A percentile compares a stretch with the other conserved stretches of the same genome.
Evolutionary conservation across 2,888 invertebrate genomes (phyloP).

Genomic region (Hetaerina titia): DNA sequence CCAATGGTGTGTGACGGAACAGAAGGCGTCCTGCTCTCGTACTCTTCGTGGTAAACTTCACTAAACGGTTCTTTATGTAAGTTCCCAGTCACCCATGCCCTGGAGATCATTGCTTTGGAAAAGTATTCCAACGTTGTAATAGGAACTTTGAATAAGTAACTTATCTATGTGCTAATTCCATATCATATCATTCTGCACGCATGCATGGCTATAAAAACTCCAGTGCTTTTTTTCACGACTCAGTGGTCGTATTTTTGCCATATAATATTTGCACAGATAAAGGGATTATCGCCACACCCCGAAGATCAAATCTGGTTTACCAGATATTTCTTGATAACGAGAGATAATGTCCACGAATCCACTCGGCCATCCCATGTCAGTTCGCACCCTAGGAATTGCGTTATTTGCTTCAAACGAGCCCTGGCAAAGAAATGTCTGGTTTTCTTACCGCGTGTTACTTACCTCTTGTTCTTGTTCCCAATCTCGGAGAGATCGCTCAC

Average conservation of each 20-base stretch:
- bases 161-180: too few relatives aligned
- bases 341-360: not conserved
- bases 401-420: not conserved
- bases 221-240: too few relatives aligned
- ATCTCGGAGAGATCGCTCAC: not conserved
- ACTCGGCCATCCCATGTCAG: not conserved
- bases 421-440: not conserved
- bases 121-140: not conserved
- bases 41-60: constrained; percentile 1
- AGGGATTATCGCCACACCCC: too few relatives aligned
- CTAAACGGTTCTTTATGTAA: not conserved
- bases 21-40: not conserved
- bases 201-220: too few relatives aligned
- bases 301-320: too few relatives aligned
- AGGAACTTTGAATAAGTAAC: not conserved
- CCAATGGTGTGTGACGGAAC: not conserved
- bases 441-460: not conserved
- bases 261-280: too few relatives aligned
- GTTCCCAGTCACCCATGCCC: not conserved
- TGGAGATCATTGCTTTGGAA: not conserved
- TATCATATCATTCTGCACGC: too few relatives aligned
- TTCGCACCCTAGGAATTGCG: not conserved
- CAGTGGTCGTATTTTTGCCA: too few relatives aligned
- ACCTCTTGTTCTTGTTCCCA: not conserved
- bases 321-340: not conserved